A percentile compares a stretch with the other conserved stretches of the same genome.
These are phyloP conservation scores for Bursaphelenchus okinawaensis DNA, from an alignment of 2,888 invertebrate species.

Conservation along the genomic window DNA sequence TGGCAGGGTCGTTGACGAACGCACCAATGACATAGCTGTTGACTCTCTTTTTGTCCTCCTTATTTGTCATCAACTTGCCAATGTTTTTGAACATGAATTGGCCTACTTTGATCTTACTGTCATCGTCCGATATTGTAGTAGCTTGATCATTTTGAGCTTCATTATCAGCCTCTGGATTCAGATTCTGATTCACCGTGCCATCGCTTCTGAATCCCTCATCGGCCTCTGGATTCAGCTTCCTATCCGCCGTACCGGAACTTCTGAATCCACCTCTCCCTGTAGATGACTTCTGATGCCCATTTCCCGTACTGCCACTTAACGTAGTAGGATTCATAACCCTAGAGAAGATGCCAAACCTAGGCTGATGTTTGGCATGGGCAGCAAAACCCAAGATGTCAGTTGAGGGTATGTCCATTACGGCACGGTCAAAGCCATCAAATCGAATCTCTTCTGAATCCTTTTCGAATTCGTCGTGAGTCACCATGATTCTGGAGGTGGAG, in stretches of 20 bases:
- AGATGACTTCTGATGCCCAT: too few relatives aligned
- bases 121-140: too few relatives aligned
- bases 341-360: too few relatives aligned
- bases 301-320: too few relatives aligned
- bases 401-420: conserved; percentile 22
- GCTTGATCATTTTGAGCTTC: too few relatives aligned
- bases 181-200: neutral
- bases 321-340: too few relatives aligned
- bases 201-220: too few relatives aligned
- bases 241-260: neutral
- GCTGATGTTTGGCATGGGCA: neutral
- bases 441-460: neutral
- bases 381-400: conserved; percentile 11
- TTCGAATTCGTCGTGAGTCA: neutral
- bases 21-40: conserved; percentile 46
- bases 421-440: neutral
- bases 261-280: too few relatives aligned
- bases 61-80: conserved; percentile 30
- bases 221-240: neutral
- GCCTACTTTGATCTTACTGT: conserved; percentile 31
- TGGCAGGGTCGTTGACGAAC: conserved; percentile 43
- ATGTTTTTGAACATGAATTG: conserved; percentile 43
- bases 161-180: too few relatives aligned
- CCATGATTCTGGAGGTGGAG: neutral
- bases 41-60: conserved; percentile 17